phyloP scores from a whole-genome alignment of 2,888 invertebrate species.

The Meganola albula region DNA sequence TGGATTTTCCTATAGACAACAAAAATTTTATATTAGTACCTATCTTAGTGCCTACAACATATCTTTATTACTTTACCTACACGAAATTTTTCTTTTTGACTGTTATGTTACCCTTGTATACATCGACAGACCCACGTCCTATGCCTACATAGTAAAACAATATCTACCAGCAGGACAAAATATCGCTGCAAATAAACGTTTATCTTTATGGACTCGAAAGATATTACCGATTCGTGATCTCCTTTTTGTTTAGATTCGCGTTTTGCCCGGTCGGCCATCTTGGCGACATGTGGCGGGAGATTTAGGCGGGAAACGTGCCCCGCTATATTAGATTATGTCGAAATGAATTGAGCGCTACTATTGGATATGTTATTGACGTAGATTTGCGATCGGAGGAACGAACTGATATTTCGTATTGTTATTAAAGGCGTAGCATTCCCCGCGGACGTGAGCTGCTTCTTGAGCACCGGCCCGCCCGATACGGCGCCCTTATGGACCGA shows the following conservation, averaged over 20 bases:
- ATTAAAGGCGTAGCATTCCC: constrained; percentile 67
- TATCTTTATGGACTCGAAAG: constrained; percentile 77
- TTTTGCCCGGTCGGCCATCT: constrained; percentile 73
- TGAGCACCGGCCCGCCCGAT: constrained; percentile 48
- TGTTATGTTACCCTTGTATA: no score
- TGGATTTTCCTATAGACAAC: no score
- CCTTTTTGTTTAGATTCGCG: constrained; percentile 74
- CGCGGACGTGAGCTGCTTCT: constrained; percentile 62
- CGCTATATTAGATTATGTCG: constrained; percentile 76
- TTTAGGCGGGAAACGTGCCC: constrained; percentile 77
- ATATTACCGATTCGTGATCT: constrained; percentile 78
- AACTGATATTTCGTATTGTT: constrained; percentile 78
- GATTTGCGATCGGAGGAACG: constrained; percentile 78
- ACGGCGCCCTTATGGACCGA: constrained; percentile 68
- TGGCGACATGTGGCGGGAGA: constrained; percentile 78
- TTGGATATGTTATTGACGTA: constrained; percentile 78
- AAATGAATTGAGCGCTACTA: constrained; percentile 77
- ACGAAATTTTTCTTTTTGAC: no score
- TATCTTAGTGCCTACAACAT: no score
- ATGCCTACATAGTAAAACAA: constrained; percentile 65
- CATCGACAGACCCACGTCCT: constrained; percentile 31
- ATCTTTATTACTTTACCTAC: no score
- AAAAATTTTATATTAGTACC: no score
- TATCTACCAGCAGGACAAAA: constrained; percentile 75
- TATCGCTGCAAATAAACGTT: constrained; percentile 78